Percentiles rank a stretch among this genome's conserved stretches.
phyloP scores from a whole-genome alignment of 2,797 vertebrate species.

The Pogoniulus pusillus region DNA sequence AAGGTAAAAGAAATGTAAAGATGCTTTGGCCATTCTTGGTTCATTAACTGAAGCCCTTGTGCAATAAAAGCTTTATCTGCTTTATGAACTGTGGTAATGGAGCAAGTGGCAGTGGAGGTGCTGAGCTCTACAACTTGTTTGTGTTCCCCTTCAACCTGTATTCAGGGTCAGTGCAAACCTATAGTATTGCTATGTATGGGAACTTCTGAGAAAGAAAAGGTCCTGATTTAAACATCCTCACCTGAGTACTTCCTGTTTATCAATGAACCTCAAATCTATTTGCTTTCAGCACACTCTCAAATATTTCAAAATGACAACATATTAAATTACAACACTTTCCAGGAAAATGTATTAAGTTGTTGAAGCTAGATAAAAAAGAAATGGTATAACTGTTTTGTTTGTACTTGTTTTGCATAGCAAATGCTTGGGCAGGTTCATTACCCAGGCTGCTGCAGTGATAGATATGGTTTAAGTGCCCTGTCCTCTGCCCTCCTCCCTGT shows the following conservation, averaged over 20 bases:
- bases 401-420: background rate
- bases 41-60: background rate
- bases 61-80: background rate
- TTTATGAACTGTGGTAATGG: background rate
- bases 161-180: background rate
- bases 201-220: background rate
- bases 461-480: background rate
- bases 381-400: background rate
- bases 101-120: background rate
- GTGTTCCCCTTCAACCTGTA: accelerated
- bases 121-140: background rate
- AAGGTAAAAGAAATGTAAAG: background rate
- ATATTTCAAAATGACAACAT: background rate
- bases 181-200: background rate
- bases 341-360: background rate
- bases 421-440: background rate
- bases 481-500: background rate
- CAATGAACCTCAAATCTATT: background rate
- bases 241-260: background rate
- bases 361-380: background rate
- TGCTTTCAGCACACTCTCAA: background rate
- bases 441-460: background rate
- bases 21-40: background rate
- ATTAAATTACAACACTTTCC: too few species aligned
- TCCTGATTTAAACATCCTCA: background rate